phyloP scores from a whole-genome alignment of 2,888 invertebrate genomes.

The Lasioglossum vierecki region DNA sequence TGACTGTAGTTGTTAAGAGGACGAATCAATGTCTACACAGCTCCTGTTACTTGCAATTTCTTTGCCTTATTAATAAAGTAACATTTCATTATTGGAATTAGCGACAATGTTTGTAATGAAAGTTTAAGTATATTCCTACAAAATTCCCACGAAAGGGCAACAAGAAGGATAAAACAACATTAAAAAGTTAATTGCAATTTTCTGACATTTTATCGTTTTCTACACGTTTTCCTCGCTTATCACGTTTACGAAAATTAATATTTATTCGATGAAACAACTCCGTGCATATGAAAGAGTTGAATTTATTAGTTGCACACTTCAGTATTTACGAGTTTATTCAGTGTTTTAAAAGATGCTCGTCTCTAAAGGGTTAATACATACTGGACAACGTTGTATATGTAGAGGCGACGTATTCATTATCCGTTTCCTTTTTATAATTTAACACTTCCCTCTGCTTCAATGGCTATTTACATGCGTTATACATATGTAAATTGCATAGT shows the following conservation, averaged over 20 bases:
- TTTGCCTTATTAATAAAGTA: too few relatives aligned
- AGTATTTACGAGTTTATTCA: too few relatives aligned
- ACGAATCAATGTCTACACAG: too few relatives aligned
- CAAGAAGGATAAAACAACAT: not conserved
- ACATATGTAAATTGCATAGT: not conserved
- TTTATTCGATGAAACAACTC: not conserved
- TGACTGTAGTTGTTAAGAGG: too few relatives aligned
- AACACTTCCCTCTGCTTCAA: not conserved
- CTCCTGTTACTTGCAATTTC: too few relatives aligned
- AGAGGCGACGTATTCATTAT: slow-evolving; percentile 1
- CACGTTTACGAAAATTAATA: not conserved
- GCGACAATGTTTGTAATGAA: too few relatives aligned
- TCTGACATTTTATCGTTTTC: not conserved
- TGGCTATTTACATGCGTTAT: not conserved
- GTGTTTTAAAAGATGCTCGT: not conserved
- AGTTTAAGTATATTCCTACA: too few relatives aligned
- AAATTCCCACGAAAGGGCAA: not conserved
- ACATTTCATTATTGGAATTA: not conserved
- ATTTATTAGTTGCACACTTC: too few relatives aligned
- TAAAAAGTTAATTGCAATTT: not conserved
- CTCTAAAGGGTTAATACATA: not conserved
- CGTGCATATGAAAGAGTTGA: too few relatives aligned
- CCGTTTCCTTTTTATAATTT: not conserved
- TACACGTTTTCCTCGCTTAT: not conserved
- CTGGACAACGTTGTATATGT: not conserved